Base-by-base conservation (phyloP, 2,888 invertebrate genomes). In the Trissolcus brochymenae region DNA sequence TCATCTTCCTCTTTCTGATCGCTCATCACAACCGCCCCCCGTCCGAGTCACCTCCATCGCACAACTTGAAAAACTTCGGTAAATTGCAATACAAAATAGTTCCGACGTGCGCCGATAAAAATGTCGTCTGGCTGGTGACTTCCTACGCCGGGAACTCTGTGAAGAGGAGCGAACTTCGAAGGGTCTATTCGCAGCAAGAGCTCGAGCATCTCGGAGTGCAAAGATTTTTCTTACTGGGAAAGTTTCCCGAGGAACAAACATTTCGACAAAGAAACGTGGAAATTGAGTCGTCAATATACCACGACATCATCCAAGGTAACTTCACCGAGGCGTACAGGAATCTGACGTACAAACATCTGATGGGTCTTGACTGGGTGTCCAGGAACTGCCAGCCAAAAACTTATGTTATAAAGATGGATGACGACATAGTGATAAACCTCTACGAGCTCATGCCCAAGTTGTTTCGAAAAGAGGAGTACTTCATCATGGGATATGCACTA, bases 271-370 rank as follows among this genome's bases (percentile, higher is more conserved):
- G 85, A 89, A 6, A 91, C 92, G 19, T 86, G 95, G 64, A 81
- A 88, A 49, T 57, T 6, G 90, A 77, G 25, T 60, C 65, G 3
- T 49, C 55, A 25, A 90, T 91, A 56, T 94, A 92, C 87, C 91
- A 91, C 3, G 95, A 95, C 82, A 90, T 95, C 17, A 86, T 95
- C 11, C 95, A 95, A 90, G 95, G 95, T 4, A 92, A 93, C 82
- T 96, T 96, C 84, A 71, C 90, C 1, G 96, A 96, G 89, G 92
- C 94, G 54, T 96, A 96, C 83, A 91, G 92, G 82, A 95, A 96
- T 88, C 88, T 96, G n/a, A 95, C 95, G 2, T 93, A 93, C 82
- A 96, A 96, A 88, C 95, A 96, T 84, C 87, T 94, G 0, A 95
- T 95, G 95, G 95, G 95, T 0, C 87, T 96, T 43, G 91, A 92